These are phyloP conservation scores for Nemotelus pantherinus DNA, from an alignment of 2,888 invertebrate genomes.

Conservation along the genomic window DNA sequence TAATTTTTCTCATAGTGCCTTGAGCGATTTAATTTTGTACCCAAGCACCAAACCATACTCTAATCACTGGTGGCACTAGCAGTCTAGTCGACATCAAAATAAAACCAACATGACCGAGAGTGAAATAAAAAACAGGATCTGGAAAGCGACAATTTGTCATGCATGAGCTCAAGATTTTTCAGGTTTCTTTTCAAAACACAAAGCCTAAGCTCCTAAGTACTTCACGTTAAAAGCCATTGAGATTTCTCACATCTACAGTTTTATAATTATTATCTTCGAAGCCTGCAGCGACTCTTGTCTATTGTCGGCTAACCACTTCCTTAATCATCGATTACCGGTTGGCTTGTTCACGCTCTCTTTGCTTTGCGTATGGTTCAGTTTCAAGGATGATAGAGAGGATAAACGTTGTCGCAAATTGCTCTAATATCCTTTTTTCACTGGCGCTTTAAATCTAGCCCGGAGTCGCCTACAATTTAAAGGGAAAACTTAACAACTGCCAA, in stretches of 20 bases:
- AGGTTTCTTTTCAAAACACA: neutral
- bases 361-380: neutral
- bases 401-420: conserved; percentile 18
- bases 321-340: conserved; percentile 2
- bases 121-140: neutral
- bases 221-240: conserved; percentile 1
- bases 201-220: neutral
- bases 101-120: neutral
- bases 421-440: conserved; percentile 1
- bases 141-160: conserved; percentile 4
- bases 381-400: conserved; percentile 24
- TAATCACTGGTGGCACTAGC: too few species aligned
- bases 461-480: neutral
- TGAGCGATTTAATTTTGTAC: too few species aligned
- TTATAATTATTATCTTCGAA: conserved; percentile 21
- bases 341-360: neutral
- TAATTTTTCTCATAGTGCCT: too few species aligned
- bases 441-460: neutral
- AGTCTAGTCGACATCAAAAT: too few species aligned
- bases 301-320: conserved; percentile 10
- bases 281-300: conserved; percentile 18
- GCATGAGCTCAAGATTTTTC: neutral
- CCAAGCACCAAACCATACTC: too few species aligned
- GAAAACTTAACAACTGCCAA: neutral
- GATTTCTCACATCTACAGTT: neutral